phyloP scores from a whole-genome alignment of 2,888 invertebrate genomes.

The Cerastoderma edule region DNA sequence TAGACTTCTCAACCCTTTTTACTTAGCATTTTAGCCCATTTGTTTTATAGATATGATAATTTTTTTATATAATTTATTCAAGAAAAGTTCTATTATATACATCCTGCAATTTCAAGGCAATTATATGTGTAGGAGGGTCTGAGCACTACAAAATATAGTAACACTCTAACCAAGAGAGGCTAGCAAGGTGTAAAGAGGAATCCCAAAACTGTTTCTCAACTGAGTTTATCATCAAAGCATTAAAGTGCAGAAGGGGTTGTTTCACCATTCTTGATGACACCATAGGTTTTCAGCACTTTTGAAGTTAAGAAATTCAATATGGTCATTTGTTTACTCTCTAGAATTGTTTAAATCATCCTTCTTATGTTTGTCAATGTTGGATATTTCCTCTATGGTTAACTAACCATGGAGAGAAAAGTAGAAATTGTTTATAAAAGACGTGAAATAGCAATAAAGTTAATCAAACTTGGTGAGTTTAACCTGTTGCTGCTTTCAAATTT shows the following conservation, averaged over 20 bases:
- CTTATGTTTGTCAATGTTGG: background rate
- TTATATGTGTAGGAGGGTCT: too few relatives aligned
- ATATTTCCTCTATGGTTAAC: background rate
- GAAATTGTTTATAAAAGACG: background rate
- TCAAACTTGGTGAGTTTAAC: too few relatives aligned
- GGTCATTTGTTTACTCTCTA: background rate
- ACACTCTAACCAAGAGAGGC: too few relatives aligned
- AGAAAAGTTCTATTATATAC: too few relatives aligned
- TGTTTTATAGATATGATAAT: too few relatives aligned
- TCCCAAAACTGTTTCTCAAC: background rate
- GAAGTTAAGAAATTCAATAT: background rate
- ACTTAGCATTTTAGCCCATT: too few relatives aligned
- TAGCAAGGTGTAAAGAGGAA: too few relatives aligned
- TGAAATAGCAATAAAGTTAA: too few relatives aligned
- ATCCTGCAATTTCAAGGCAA: too few relatives aligned
- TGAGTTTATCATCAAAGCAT: background rate
- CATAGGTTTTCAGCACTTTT: background rate
- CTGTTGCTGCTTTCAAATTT: background rate
- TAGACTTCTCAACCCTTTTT: too few relatives aligned
- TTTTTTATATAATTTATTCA: too few relatives aligned
- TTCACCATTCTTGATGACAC: background rate
- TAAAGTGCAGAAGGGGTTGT: background rate
- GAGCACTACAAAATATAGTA: too few relatives aligned
- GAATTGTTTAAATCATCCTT: background rate
- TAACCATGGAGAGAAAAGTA: slow-evolving; percentile 4